Evolutionary conservation across 64 coral and sea anemone genomes (phyloP).

Genomic region (Montipora capricornis): DNA sequence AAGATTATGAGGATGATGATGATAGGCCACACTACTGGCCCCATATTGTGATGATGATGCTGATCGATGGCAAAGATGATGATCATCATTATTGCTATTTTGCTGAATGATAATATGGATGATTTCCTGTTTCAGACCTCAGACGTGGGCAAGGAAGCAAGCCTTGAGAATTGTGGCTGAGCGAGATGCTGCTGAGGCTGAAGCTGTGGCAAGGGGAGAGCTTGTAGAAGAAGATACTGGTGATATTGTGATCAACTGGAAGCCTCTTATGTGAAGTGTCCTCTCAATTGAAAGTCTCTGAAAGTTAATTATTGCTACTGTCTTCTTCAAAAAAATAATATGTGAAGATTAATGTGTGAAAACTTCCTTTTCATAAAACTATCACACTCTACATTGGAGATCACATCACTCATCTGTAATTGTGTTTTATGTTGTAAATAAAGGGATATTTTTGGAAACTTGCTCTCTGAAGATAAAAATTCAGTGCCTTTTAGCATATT

Average conservation of each 20-base stretch:
- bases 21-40: no score
- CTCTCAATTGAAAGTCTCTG: background rate
- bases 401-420: background rate
- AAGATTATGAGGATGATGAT: no score
- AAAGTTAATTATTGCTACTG: background rate
- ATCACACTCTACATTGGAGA: background rate
- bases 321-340: no score
- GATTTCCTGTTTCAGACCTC: constrained; percentile 59
- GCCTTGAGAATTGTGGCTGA: constrained; percentile 79
- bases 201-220: constrained; percentile 34
- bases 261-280: background rate
- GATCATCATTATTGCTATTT: no score
- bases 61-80: no score
- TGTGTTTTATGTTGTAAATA: background rate
- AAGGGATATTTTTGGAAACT: background rate
- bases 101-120: no score
- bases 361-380: background rate
- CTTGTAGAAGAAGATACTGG: constrained; percentile 44
- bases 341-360: no score
- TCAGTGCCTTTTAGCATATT: background rate
- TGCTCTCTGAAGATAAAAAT: background rate
- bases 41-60: no score
- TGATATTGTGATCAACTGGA: constrained; percentile 31
- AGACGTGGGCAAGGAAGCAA: constrained; percentile 86
- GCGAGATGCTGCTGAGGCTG: constrained; percentile 54